Percentiles rank a stretch among this genome's conserved stretches.
Conservation (phyloP, 1,140 invertebrate species). For the Adelges cooleyi region DNA sequence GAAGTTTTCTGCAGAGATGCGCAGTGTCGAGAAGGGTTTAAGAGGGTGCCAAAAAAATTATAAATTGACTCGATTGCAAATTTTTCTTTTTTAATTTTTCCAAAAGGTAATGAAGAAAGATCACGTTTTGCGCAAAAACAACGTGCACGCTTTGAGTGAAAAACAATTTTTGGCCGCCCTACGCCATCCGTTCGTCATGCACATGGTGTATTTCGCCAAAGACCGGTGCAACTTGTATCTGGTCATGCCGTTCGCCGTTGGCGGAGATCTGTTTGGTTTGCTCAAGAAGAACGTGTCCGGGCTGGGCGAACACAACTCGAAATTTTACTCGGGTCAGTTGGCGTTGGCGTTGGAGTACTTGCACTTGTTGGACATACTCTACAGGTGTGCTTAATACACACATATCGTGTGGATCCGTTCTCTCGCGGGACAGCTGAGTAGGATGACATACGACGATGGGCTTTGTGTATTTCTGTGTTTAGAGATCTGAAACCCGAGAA, state of each 20-base stretch:
- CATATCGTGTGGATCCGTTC: too few species aligned
- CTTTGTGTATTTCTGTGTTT: too few species aligned
- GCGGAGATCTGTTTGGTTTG: constrained; percentile 74
- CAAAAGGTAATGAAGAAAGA: constrained; percentile 63
- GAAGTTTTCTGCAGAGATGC: too few species aligned
- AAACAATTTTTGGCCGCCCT: constrained; percentile 69
- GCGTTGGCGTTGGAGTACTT: constrained; percentile 84
- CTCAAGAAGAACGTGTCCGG: constrained; percentile 43
- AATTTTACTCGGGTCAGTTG: constrained; percentile 64
- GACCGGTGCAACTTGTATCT: constrained; percentile 75
- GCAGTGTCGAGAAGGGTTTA: too few species aligned
- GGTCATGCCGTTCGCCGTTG: constrained; percentile 64
- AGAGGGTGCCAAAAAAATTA: too few species aligned
- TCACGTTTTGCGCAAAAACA: constrained; percentile 71
- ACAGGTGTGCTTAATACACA: too few species aligned
- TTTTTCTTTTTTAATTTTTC: too few species aligned
- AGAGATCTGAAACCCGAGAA: constrained; percentile 94
- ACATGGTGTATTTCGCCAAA: constrained; percentile 71
- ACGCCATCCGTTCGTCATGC: constrained; percentile 71
- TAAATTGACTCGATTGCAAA: too few species aligned
- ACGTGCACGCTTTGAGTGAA: constrained; percentile 77
- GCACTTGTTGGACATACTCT: constrained; percentile 76
- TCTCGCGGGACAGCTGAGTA: too few species aligned
- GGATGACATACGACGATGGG: too few species aligned
- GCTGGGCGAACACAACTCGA: constrained; percentile 42